Conservation (phyloP, 2,888 invertebrate species). For the Amblyjoppa fuscipennis region DNA sequence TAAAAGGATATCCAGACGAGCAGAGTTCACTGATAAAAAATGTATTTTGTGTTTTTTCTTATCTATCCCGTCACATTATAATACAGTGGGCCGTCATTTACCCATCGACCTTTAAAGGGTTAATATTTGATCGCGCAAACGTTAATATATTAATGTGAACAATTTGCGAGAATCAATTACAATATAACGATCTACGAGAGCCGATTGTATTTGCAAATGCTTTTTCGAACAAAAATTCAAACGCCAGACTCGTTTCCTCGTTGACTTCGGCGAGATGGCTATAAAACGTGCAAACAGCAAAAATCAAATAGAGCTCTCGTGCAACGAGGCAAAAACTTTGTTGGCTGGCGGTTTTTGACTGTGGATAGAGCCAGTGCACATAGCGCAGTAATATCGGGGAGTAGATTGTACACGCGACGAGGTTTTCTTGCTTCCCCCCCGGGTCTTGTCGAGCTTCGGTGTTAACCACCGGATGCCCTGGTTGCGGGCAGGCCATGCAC, state of each 20-base stretch:
- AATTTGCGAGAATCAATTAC: too few relatives aligned
- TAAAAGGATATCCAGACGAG: too few relatives aligned
- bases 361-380: conserved; percentile 12
- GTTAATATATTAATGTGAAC: too few relatives aligned
- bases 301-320: conserved; percentile 4
- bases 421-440: conserved; percentile 38
- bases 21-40: too few relatives aligned
- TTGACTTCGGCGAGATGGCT: background rate
- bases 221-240: too few relatives aligned
- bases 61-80: too few relatives aligned
- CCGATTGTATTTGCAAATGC: too few relatives aligned
- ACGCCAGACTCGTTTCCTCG: background rate
- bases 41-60: too few relatives aligned
- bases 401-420: conserved; percentile 38
- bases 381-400: conserved; percentile 14
- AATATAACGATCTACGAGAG: too few relatives aligned
- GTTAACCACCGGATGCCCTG: conserved; percentile 56
- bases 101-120: too few relatives aligned
- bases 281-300: background rate
- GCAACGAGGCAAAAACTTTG: conserved; percentile 4
- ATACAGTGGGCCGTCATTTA: too few relatives aligned
- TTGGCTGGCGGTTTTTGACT: conserved; percentile 4
- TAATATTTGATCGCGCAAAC: too few relatives aligned
- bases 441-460: conserved; percentile 30
- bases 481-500: conserved; percentile 32